Percentiles rank a stretch among this genome's conserved stretches.
Evolutionary conservation across 2,113 vertebrate species (phyloP).

Genomic region (Petaurus breviceps): DNA sequence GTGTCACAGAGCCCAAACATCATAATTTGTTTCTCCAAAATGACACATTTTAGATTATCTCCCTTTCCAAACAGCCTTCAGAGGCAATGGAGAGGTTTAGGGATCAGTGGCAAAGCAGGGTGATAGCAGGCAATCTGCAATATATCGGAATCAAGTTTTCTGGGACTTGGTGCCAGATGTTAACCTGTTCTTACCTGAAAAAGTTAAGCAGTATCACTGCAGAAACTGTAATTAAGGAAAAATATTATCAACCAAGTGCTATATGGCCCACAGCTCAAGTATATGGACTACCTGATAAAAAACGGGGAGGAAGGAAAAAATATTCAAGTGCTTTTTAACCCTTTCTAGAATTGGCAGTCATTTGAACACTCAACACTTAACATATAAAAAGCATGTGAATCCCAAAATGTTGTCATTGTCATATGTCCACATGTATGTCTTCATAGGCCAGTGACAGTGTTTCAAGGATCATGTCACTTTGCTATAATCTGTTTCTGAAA

Average conservation of each 20-base stretch:
- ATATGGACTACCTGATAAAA: background rate
- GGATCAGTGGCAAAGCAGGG: background rate
- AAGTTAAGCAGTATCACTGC: background rate
- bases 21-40: background rate
- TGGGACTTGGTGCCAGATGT: background rate
- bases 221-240: background rate
- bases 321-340: background rate
- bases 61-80: background rate
- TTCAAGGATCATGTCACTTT: background rate
- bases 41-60: background rate
- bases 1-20: background rate
- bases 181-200: background rate
- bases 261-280: background rate
- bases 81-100: background rate
- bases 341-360: background rate
- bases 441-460: background rate
- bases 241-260: background rate
- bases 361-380: too few species aligned
- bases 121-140: background rate
- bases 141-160: too few species aligned
- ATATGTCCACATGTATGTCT: background rate
- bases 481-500: background rate
- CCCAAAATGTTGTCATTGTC: background rate
- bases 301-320: too few species aligned
- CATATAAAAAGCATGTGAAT: background rate